Conservation (phyloP, 2,888 invertebrate species). For the Caenorhabditis wallacei region DNA sequence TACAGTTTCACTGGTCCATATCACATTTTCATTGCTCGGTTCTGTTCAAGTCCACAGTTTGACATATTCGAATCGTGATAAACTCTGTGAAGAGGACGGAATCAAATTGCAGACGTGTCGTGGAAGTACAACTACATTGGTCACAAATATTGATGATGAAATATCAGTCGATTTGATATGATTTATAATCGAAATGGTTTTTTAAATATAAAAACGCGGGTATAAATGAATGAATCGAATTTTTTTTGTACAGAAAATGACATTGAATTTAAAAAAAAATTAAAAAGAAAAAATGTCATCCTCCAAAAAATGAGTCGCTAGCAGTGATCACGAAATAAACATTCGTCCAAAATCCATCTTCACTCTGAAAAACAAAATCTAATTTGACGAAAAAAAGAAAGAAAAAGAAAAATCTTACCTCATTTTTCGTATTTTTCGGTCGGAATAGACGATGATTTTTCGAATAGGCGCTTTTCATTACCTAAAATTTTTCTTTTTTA, state of each 20-base stretch:
- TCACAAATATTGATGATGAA: conserved; percentile 59
- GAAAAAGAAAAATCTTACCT: conserved; percentile 24
- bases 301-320: conserved; percentile 61
- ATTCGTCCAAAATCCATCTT: conserved; percentile 55
- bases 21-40: conserved; percentile 42
- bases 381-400: not conserved
- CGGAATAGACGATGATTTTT: conserved; percentile 54
- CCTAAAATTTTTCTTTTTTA: too few relatives aligned
- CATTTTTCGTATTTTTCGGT: not conserved
- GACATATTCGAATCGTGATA: conserved; percentile 44
- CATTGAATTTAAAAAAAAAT: not conserved
- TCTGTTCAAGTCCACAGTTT: conserved; percentile 58
- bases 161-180: conserved; percentile 36
- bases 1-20: conserved; percentile 54
- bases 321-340: conserved; percentile 54
- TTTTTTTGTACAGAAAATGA: conserved; percentile 31
- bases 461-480: conserved; percentile 58
- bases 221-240: conserved; percentile 10
- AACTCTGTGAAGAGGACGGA: conserved; percentile 26
- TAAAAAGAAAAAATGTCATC: not conserved
- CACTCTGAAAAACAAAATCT: conserved; percentile 6
- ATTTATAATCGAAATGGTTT: conserved; percentile 34
- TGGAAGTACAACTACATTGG: conserved; percentile 56
- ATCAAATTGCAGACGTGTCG: conserved; percentile 38
- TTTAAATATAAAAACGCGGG: conserved; percentile 45